Evolutionary conservation across 2,888 invertebrate species (phyloP).

Genomic region (Lucinisca nassula): DNA sequence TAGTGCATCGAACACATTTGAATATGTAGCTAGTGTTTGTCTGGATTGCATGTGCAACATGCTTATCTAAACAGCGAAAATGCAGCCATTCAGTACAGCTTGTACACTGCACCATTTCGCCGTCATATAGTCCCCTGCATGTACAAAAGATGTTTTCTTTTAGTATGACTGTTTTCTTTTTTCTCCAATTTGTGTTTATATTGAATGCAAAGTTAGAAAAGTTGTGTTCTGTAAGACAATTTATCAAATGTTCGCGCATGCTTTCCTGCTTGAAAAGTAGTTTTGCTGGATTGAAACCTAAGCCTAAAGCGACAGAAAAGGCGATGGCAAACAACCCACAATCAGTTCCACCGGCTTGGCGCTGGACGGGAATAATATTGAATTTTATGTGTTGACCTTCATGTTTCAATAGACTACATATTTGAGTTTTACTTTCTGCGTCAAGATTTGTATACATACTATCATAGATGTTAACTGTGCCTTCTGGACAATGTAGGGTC

Average conservation of each 20-base stretch:
- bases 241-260: not conserved
- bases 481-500: not conserved
- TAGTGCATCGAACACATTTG: too few species aligned
- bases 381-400: not conserved
- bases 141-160: conserved; percentile 10
- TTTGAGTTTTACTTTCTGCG: not conserved
- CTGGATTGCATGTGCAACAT: too few species aligned
- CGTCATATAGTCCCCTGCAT: not conserved
- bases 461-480: not conserved
- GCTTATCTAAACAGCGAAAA: too few species aligned
- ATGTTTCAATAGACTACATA: not conserved
- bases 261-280: not conserved
- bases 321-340: conserved; percentile 5
- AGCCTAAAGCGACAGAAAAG: not conserved
- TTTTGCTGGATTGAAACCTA: not conserved
- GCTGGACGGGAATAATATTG: not conserved
- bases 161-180: not conserved
- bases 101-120: conserved; percentile 11
- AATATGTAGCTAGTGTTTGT: too few species aligned
- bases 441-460: not conserved
- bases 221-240: not conserved
- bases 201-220: conserved; percentile 3
- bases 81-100: too few species aligned
- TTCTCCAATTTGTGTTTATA: not conserved
- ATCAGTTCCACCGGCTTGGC: not conserved